Base-by-base conservation (phyloP, 1,140 invertebrate genomes). In the Andrena cerasifolii region DNA sequence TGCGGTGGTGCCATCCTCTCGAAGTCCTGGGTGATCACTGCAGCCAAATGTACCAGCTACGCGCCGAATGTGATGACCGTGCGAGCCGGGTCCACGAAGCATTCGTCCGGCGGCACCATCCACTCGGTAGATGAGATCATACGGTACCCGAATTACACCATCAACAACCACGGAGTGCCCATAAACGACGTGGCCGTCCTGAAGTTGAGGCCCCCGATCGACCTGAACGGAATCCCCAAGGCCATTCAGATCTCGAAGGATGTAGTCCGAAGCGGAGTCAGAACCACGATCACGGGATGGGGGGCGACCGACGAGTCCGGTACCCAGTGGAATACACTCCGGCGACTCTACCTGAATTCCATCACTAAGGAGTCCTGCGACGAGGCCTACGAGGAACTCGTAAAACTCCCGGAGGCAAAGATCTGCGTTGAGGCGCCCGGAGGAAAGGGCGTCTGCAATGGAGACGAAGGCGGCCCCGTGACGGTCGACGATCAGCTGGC, bases 401-500 rank as follows among this genome's bases (percentile, higher is more conserved):
- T 86, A 5, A 87, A 89, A 1, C 93, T 97, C 18, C 94, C 95
- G 1, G 89, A 93, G 7, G 94, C 94, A 21, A 96, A 96, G 94
- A 90, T 97, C 31, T 97, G 96, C 89, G 96, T 96, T 40, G 96
- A 95, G 7, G 93, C 93, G 73, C 89, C 90, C 0, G 90, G 95
- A 14, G 95, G 95, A n/a, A 95, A 94, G 84, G 96, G 96, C 86
- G 94, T 96, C 6, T 96, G 96, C 82, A 95, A 95, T 86, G 95
- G 93, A 1, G 93, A 93, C 70, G 93, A 91, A 0, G 93, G 93
- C 68, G 92, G 93, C 3, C 93, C 93, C 0, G 51, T 93, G 36
- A 85, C 88, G 28, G 63, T 86, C 10, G 79, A 88, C 26, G 87
- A 91, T 6, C 86, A 88, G 28, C 80, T 93, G 0, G 91, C 92